Base-by-base conservation (phyloP, 2,113 vertebrate genomes). In the Sialia sialis region DNA sequence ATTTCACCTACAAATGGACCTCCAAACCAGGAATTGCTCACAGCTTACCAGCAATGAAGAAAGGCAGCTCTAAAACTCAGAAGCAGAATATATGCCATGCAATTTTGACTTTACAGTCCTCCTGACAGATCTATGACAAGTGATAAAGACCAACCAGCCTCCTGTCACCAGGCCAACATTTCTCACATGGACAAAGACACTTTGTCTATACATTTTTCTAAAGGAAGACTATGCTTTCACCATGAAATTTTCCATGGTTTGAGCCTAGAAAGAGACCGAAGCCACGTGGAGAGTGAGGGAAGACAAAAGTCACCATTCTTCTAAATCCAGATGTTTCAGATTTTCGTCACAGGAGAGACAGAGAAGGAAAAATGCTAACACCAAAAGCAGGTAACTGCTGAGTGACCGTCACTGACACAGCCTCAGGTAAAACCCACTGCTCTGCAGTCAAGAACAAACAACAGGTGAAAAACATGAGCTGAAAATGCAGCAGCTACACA, bases 211-310 rank as follows among this genome's bases (percentile, higher is more conserved):
- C 25, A 46, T 39, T 83, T 93, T 32, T 66, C 46, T 52, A 68
- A 3, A 27, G 49, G 26, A 66, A 66, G 15, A 44, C 8, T 36
- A n/a, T 0, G 0, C 23, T 80, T 86, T 46, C 43, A 89, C 6
- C 43, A 67, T 20, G 3, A 82, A 22, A 23, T 46, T 70, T 89
- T 48, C 39, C 6, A 2, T n/a, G 38, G 32, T 68, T 72, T 9
- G 2, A 68, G 4, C 22, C 3, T 7, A 8, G 23, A 93, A 9
- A 11, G 29, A 74, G 51, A 34, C 41, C 55, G 22, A 32, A 12
- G 27, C 19, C 2, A 1, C 0, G 0, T 4, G 32, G 44, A 74
- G 23, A 25, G 13, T 7, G 5, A 75, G 5, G 4, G 36, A 80
- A 81, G 10, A 44, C 1, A 4, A 48, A 88, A 84, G 48, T 3